Evolutionary conservation across 2,888 invertebrate genomes (phyloP).

Genomic region (Ormyrus labotus): DNA sequence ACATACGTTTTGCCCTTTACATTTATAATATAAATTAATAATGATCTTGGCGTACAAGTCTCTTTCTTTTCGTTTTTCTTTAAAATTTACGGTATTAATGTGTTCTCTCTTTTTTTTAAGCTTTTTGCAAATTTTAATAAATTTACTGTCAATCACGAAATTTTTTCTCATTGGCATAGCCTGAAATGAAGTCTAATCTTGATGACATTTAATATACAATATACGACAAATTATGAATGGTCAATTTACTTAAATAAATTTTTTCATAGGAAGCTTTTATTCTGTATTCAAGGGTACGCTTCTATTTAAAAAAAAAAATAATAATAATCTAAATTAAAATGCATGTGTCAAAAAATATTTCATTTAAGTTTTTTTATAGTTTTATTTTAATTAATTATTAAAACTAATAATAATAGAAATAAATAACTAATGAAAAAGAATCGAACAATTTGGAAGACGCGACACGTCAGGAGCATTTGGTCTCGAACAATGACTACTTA

Average conservation of each 20-base stretch:
- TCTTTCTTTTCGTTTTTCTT: slow-evolving; percentile 36
- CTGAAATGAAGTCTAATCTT: slow-evolving; percentile 41
- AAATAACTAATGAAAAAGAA: slow-evolving; percentile 48
- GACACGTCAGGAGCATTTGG: slow-evolving; percentile 56
- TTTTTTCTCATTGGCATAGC: slow-evolving; percentile 41
- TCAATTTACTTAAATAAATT: slow-evolving; percentile 46
- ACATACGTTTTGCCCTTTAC: slow-evolving; percentile 44
- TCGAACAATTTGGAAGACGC: slow-evolving; percentile 56
- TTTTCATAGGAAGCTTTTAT: slow-evolving; percentile 43
- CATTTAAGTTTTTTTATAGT: slow-evolving; percentile 30
- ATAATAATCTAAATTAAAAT: slow-evolving; percentile 24
- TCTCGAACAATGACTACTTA: slow-evolving; percentile 54
- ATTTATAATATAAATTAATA: slow-evolving; percentile 51
- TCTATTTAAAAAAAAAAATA: slow-evolving; percentile 12
- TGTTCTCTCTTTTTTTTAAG: slow-evolving; percentile 57
- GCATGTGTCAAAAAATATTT: slow-evolving; percentile 20
- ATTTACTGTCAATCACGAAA: slow-evolving; percentile 48
- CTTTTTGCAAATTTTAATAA: slow-evolving; percentile 56
- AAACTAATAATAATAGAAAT: slow-evolving; percentile 43
- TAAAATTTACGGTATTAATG: slow-evolving; percentile 54
- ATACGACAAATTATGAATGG: slow-evolving; percentile 63
- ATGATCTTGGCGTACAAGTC: slow-evolving; percentile 50
- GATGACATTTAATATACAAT: slow-evolving; percentile 56
- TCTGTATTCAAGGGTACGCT: slow-evolving; percentile 47
- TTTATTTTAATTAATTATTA: slow-evolving; percentile 15